phyloP scores from a whole-genome alignment of 2,888 invertebrate genomes.

The Cylindroiulus punctatus region DNA sequence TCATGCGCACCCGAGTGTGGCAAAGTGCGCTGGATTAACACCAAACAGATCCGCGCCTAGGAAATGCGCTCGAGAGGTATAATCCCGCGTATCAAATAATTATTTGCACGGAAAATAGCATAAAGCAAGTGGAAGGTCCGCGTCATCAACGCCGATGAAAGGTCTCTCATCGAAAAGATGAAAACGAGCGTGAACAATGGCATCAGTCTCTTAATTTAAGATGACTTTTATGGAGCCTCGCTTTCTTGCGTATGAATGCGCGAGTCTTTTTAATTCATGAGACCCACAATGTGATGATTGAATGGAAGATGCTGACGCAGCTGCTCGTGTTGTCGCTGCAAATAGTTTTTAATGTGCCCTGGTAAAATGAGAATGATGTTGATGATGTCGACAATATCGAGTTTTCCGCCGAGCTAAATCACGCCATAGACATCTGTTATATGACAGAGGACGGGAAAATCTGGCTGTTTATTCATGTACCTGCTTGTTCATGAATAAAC shows the following conservation, averaged over 20 bases:
- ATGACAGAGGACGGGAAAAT: neutral
- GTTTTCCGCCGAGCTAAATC: neutral
- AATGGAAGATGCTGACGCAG: slow-evolving; percentile 20
- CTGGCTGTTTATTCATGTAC: no score
- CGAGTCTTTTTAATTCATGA: neutral
- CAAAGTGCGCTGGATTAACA: slow-evolving; percentile 35
- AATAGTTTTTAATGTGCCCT: neutral
- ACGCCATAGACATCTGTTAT: neutral
- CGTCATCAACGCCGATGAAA: slow-evolving; percentile 6
- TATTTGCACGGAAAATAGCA: slow-evolving; percentile 10
- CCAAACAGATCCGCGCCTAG: slow-evolving; percentile 38
- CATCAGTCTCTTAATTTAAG: slow-evolving; percentile 45
- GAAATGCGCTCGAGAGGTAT: slow-evolving; percentile 35
- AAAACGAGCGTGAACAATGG: slow-evolving; percentile 39
- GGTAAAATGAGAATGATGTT: neutral
- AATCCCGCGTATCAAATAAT: slow-evolving; percentile 44
- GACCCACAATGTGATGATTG: slow-evolving; percentile 19
- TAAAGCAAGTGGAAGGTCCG: neutral
- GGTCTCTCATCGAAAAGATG: neutral
- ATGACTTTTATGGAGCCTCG: slow-evolving; percentile 32
- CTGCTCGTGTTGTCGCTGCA: neutral
- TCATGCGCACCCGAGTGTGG: slow-evolving; percentile 18
- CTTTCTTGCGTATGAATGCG: slow-evolving; percentile 5
- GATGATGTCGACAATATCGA: neutral
- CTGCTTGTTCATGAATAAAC: no score